phyloP scores from a whole-genome alignment of 2,113 vertebrate genomes.

The Alaudala cheleensis region DNA sequence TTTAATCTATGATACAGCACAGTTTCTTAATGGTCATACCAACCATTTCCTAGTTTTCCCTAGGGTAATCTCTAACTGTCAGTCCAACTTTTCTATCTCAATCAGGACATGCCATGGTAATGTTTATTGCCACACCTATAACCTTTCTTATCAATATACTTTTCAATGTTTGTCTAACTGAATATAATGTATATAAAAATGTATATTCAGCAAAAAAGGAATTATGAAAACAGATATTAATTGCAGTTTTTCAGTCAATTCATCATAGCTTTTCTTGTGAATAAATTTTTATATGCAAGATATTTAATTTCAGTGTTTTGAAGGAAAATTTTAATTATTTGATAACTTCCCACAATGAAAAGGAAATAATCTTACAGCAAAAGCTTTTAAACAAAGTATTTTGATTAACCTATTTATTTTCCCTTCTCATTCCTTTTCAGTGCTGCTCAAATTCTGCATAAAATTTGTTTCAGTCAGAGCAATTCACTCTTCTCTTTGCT shows the following conservation, averaged over 20 bases:
- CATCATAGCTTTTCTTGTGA: background rate
- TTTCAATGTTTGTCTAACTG: background rate
- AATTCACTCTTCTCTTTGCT: background rate
- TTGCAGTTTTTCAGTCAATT: background rate
- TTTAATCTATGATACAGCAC: background rate
- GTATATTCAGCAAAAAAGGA: background rate
- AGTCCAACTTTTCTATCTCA: constrained; percentile 15
- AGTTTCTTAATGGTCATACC: background rate
- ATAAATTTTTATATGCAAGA: background rate
- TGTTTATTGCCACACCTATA: background rate
- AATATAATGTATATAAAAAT: background rate
- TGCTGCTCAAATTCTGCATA: background rate
- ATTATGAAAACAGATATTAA: background rate
- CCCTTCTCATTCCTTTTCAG: background rate
- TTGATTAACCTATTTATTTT: background rate
- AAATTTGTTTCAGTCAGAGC: background rate
- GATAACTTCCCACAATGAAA: background rate
- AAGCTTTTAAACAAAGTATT: background rate
- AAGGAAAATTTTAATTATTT: background rate
- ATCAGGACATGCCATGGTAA: background rate
- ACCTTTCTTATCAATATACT: background rate
- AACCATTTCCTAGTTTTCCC: background rate
- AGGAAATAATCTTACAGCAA: background rate
- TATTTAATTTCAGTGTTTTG: background rate
- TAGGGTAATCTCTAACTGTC: background rate